Evolutionary conservation across 2,113 vertebrate genomes (phyloP).

Genomic region (Vireo altiloquus): DNA sequence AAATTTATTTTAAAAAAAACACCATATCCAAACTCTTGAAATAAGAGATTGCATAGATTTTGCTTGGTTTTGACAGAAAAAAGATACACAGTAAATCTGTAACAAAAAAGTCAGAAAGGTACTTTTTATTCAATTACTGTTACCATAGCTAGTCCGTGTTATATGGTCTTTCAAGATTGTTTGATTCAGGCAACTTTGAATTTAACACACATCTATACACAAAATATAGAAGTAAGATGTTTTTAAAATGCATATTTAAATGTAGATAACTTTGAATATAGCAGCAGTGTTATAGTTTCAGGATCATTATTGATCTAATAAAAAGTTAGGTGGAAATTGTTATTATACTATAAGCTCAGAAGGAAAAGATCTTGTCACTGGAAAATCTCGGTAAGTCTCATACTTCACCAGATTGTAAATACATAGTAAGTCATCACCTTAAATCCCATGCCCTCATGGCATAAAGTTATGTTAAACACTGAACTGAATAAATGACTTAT

Average conservation of each 20-base stretch:
- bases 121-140: not conserved
- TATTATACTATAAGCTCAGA: not conserved
- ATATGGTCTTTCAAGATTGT: not conserved
- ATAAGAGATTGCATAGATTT: not conserved
- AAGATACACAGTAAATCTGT: not conserved
- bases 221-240: not conserved
- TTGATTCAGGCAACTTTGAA: not conserved
- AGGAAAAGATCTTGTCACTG: not conserved
- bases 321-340: not conserved
- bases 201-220: not conserved
- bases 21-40: not conserved
- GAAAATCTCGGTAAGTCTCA: not conserved
- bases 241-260: not conserved
- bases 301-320: not conserved
- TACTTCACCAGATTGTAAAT: not conserved
- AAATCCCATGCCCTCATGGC: not conserved
- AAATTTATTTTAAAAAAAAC: not conserved
- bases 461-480: not conserved
- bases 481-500: not conserved
- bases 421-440: not conserved
- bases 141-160: not conserved
- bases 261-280: not conserved
- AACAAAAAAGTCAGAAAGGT: not conserved
- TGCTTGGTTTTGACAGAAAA: not conserved
- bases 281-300: not conserved